These are phyloP conservation scores for Puntigrus tetrazona DNA, from an alignment of 2,113 vertebrate species.

Conservation along the genomic window DNA sequence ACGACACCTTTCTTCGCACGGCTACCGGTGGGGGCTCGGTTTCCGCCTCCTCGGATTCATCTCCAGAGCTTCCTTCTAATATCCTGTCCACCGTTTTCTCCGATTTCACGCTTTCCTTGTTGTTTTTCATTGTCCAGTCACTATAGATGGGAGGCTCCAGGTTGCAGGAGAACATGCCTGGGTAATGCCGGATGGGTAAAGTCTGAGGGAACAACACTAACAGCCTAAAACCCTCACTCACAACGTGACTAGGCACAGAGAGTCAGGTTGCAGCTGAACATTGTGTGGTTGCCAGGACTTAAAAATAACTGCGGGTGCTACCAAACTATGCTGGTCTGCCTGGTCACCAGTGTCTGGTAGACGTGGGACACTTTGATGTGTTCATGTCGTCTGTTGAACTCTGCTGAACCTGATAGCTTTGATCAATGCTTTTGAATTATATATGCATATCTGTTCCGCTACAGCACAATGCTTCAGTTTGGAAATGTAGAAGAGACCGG, in stretches of 20 bases:
- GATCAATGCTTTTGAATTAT: not conserved
- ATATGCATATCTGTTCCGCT: too few species aligned
- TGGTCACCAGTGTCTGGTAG: not conserved
- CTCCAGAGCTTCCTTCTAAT: slow-evolving; percentile 73
- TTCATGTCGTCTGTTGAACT: slow-evolving; percentile 15
- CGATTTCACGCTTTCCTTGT: slow-evolving; percentile 54
- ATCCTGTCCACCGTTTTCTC: slow-evolving; percentile 55
- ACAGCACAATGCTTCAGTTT: not conserved
- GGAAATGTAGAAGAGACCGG: not conserved
- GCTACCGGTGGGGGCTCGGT: slow-evolving; percentile 70
- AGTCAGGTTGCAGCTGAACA: slow-evolving; percentile 91
- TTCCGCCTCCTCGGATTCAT: slow-evolving; percentile 73
- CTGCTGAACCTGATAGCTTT: not conserved
- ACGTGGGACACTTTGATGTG: not conserved
- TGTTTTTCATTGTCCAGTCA: slow-evolving; percentile 65
- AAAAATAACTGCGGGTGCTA: slow-evolving; percentile 84
- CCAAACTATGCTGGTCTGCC: slow-evolving; percentile 63
- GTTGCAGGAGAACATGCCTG: slow-evolving; percentile 77
- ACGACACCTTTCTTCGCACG: slow-evolving; percentile 87
- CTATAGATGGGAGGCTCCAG: slow-evolving; percentile 76
- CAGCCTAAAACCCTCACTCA: slow-evolving; percentile 80
- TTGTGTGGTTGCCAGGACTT: slow-evolving; percentile 83
- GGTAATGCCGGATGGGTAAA: slow-evolving; percentile 77
- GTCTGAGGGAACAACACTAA: slow-evolving; percentile 71
- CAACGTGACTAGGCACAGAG: slow-evolving; percentile 83